Base-by-base conservation (phyloP, 2,888 invertebrate species). In the Agrochola lychnidis region DNA sequence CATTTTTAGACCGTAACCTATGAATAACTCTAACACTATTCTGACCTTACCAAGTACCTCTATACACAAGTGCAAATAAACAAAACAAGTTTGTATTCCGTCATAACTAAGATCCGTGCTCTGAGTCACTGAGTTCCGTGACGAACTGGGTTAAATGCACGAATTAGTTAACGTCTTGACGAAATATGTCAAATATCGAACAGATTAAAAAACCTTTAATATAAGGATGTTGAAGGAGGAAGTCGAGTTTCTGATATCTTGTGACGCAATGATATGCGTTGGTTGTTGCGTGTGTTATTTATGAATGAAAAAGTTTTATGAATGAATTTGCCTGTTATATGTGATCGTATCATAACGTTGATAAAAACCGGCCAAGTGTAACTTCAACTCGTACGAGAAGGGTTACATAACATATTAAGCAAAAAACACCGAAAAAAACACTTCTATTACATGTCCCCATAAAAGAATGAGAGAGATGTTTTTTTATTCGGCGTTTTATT, bases 41-140 rank as follows among this genome's bases (percentile, higher is more conserved):
- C 59, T 73, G 45, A 73, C 72, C 76, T 82, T 68, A 71, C 42
- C 69, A 75, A 81, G 78, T 83, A 74, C 75, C 80, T 79, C 80
- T 79, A 79, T 77, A 67, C 78, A 64, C 36, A 83, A 79, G 79
- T 78, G 71, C 36, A 57, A 82, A 79, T 62, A 82, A 79, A 71
- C 78, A 78, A 59, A 70, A 78, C 79, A 36, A 79, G 83, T 82
- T 81, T 70, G 19, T 40, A 22, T 68, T 64, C 2, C 67, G 73
- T 73, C 78, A 81, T 62, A 64, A 78, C 69, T 80, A 66, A 61
- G 75, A 81, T 81, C 70, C 79, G 70, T 57, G 2, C 56, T 66
- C 78, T 82, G 83, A 82, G 12, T 82, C 82, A 82, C n/a, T 36
- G 42, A 83, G 79, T 73, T 82, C 82, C 82, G 83, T 79, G 51